Evolutionary conservation across 2,888 invertebrate genomes (phyloP).

Genomic region (Elegia similella): DNA sequence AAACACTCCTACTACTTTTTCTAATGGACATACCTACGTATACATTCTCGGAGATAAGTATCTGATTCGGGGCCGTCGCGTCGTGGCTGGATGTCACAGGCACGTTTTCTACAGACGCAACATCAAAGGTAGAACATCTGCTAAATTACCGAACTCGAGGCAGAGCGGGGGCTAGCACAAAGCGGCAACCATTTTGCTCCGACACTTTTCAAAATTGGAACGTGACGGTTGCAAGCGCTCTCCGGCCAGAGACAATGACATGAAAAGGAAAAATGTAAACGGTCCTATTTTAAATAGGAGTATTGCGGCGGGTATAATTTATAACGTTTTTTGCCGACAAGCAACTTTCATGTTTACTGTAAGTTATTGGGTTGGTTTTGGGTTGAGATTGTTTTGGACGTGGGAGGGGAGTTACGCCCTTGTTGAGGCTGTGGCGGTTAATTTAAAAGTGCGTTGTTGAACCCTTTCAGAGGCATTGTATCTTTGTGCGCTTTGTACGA

Average conservation of each 20-base stretch:
- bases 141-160: constrained; percentile 71
- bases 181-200: constrained; percentile 80
- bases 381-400: constrained; percentile 46
- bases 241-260: constrained; percentile 78
- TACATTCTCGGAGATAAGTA: constrained; percentile 33
- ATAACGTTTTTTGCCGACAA: constrained; percentile 48
- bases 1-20: constrained; percentile 26
- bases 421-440: constrained; percentile 58
- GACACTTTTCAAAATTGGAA: constrained; percentile 82
- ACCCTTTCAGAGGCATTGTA: constrained; percentile 82
- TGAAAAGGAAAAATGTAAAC: constrained; percentile 82
- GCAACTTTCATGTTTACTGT: constrained; percentile 38
- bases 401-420: constrained; percentile 44
- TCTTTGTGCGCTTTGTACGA: constrained; percentile 81
- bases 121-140: constrained; percentile 75
- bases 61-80: constrained; percentile 25
- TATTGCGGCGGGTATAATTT: constrained; percentile 64
- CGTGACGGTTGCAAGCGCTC: constrained; percentile 81
- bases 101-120: constrained; percentile 46
- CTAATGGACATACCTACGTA: constrained; percentile 24
- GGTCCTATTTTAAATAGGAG: constrained; percentile 77
- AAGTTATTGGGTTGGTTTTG: constrained; percentile 29
- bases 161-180: constrained; percentile 65
- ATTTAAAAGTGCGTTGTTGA: constrained; percentile 82
- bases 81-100: constrained; percentile 35